phyloP scores from a whole-genome alignment of 1,140 invertebrate genomes.

The Episyrphus balteatus region DNA sequence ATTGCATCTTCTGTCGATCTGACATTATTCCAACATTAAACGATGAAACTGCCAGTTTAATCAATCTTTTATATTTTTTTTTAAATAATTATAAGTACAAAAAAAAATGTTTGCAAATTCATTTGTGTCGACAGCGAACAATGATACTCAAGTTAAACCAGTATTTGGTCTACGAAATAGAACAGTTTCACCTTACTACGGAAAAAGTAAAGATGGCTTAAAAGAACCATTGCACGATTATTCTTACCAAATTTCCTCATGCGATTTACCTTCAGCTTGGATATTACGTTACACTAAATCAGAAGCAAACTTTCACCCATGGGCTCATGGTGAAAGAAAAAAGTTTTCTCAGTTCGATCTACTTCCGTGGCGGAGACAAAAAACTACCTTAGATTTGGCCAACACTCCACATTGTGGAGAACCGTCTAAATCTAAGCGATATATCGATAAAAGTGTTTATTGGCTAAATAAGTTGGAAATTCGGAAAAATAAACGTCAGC shows the following conservation, averaged over 20 bases:
- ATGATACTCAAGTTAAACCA: no score
- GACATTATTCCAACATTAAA: no score
- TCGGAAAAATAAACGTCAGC: constrained; percentile 21
- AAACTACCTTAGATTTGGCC: constrained; percentile 20
- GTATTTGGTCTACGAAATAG: no score
- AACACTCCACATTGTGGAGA: constrained; percentile 13
- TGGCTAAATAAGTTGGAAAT: constrained; percentile 25
- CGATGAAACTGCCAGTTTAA: no score
- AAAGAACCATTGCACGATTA: no score
- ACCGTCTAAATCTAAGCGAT: background rate
- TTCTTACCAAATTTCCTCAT: background rate
- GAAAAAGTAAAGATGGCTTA: no score
- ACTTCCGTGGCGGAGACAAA: constrained; percentile 30
- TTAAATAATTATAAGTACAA: no score
- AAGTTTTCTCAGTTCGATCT: constrained; percentile 28
- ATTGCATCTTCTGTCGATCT: no score
- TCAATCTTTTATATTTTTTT: no score
- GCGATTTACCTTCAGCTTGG: constrained; percentile 1
- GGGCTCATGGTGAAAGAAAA: constrained; percentile 5
- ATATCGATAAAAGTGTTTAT: constrained; percentile 13
- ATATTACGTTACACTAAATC: constrained; percentile 13
- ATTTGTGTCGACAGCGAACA: no score
- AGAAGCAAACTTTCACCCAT: constrained; percentile 29
- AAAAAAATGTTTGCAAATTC: no score
- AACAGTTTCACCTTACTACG: no score